Evolutionary conservation across 2,113 vertebrate species (phyloP).

Genomic region (Nannobrachium achirus): DNA sequence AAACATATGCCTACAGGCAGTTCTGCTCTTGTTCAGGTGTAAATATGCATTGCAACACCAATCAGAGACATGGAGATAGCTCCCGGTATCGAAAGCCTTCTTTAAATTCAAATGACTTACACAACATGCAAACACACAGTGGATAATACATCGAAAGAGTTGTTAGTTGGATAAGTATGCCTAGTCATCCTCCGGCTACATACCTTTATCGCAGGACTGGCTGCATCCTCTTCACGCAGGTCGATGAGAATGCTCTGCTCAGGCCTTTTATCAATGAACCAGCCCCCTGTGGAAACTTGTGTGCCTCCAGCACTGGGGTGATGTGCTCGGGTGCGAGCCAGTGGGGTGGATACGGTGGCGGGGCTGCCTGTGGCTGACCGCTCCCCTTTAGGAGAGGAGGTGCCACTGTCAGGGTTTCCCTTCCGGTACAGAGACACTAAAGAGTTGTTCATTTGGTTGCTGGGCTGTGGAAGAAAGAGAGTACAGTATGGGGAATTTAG

Average conservation of each 20-base stretch:
- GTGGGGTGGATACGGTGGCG: neutral
- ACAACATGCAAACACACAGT: neutral
- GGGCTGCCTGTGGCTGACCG: slow-evolving; percentile 39
- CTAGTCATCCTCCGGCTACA: neutral
- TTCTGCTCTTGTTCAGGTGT: too few relatives aligned
- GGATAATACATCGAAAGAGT: neutral
- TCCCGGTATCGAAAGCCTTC: neutral
- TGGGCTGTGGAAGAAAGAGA: slow-evolving; percentile 72
- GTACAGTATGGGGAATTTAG: neutral
- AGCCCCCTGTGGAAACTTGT: slow-evolving; percentile 74
- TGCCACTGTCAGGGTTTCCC: slow-evolving; percentile 71
- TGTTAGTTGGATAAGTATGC: neutral
- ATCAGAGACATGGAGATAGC: too few relatives aligned
- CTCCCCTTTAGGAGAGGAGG: slow-evolving; percentile 53
- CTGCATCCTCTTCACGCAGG: slow-evolving; percentile 78
- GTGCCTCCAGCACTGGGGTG: slow-evolving; percentile 37
- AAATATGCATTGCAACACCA: neutral
- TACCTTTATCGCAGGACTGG: slow-evolving; percentile 65
- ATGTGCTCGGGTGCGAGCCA: neutral
- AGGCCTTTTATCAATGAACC: slow-evolving; percentile 83
- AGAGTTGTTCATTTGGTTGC: slow-evolving; percentile 92
- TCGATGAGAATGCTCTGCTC: slow-evolving; percentile 78
- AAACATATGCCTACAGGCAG: too few relatives aligned
- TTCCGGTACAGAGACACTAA: slow-evolving; percentile 90
- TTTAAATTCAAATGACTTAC: neutral